Percentiles rank a stretch among this genome's conserved stretches.
Evolutionary conservation across 2,113 vertebrate genomes (phyloP).

Genomic region (Esox niger): DNA sequence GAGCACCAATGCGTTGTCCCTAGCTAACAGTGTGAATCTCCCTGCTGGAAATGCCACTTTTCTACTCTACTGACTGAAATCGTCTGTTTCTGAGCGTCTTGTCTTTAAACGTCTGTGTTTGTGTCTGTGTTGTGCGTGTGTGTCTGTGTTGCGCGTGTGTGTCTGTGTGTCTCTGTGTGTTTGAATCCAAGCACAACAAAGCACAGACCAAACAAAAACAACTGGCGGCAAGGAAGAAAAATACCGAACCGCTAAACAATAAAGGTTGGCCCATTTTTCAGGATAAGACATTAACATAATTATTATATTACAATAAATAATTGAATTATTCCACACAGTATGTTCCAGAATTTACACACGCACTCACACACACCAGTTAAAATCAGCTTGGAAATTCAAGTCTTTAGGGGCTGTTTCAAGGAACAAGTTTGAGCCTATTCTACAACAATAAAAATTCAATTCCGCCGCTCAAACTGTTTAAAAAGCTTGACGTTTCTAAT

Average conservation of each 20-base stretch:
- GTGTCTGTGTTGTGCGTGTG: constrained; percentile 4
- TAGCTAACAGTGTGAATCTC: constrained; percentile 19
- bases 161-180: constrained; percentile 4
- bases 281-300: constrained; percentile 11
- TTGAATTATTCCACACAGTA: constrained; percentile 14
- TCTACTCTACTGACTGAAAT: constrained; percentile 25
- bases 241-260: background rate
- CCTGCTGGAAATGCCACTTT: constrained; percentile 23
- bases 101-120: too few species aligned
- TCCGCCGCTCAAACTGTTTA: too few species aligned
- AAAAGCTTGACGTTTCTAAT: too few species aligned
- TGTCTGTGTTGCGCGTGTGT: constrained; percentile 7
- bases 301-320: constrained; percentile 26
- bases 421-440: constrained; percentile 35
- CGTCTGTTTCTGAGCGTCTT: constrained; percentile 4
- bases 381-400: constrained; percentile 27
- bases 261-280: constrained; percentile 29
- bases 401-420: background rate
- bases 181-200: constrained; percentile 14
- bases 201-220: background rate
- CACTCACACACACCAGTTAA: constrained; percentile 21
- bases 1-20: constrained; percentile 12
- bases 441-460: constrained; percentile 8
- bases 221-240: constrained; percentile 11
- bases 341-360: constrained; percentile 7